Evolutionary conservation across 2,888 invertebrate genomes (phyloP).

Genomic region (Diabrotica balteata): DNA sequence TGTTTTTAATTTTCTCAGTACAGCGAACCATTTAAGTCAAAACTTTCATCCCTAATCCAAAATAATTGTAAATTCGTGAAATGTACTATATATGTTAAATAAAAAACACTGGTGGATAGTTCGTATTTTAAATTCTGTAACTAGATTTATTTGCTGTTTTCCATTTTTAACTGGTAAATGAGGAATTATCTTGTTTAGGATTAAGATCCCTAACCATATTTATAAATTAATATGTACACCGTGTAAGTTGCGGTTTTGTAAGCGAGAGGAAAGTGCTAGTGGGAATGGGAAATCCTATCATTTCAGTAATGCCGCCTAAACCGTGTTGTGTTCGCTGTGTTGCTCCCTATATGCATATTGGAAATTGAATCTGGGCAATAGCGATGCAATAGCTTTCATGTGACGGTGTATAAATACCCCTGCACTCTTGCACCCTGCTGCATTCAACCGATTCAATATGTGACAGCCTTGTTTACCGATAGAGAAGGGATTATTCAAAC

Average conservation of each 20-base stretch:
- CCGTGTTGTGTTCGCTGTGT: slow-evolving; percentile 45
- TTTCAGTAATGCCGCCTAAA: slow-evolving; percentile 55
- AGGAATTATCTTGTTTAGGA: background rate
- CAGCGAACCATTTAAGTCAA: too few relatives aligned
- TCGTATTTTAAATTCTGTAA: too few relatives aligned
- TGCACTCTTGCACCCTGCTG: slow-evolving; percentile 40
- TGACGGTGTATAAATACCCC: slow-evolving; percentile 55
- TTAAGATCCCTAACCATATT: too few relatives aligned
- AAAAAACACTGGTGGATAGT: too few relatives aligned
- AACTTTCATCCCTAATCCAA: too few relatives aligned
- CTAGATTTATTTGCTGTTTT: background rate
- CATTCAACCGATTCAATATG: slow-evolving; percentile 53
- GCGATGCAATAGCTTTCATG: slow-evolving; percentile 55
- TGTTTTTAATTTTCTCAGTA: too few relatives aligned
- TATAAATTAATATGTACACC: slow-evolving; percentile 15
- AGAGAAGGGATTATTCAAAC: slow-evolving; percentile 58
- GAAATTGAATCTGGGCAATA: slow-evolving; percentile 61
- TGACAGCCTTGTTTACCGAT: slow-evolving; percentile 58
- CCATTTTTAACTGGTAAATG: background rate
- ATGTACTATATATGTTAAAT: too few relatives aligned
- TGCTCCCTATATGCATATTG: slow-evolving; percentile 57
- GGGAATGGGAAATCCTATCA: slow-evolving; percentile 56
- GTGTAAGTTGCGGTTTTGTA: slow-evolving; percentile 31
- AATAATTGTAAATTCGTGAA: too few relatives aligned
- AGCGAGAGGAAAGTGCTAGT: slow-evolving; percentile 36